Evolutionary conservation across 2,888 invertebrate species (phyloP), one percentile per base, ranked within the genome.

Genomic region (Deilephila porcellus): DNA sequence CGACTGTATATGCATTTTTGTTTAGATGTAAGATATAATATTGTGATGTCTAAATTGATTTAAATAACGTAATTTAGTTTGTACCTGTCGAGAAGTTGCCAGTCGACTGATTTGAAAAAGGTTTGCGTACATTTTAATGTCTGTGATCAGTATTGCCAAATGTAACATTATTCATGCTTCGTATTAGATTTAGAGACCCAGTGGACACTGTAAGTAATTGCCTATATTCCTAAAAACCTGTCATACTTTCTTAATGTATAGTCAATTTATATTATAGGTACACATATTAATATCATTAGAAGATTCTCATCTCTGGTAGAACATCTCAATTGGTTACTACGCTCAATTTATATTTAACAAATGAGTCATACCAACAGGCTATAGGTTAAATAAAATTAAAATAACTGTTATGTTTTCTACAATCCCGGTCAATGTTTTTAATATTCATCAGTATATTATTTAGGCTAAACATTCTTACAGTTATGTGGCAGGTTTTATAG

Each of bases 101-200:
- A 37, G 37, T 20, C 4, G 37, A 45, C 62, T 64, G 67, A 52
- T 52, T 45, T 25, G 45, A 67, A 52, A 45, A 67, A 45, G 45
- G 20, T 19, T 62, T 14, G 52, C 60, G 32, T 72, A 34, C 72
- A 53, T 63, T 63, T 62, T 53, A 72, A 63, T 72, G 32, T 72
- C 34, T 72, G 72, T 72, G 72, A 72, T 72, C 63, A 53, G 62
- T 53, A 72, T 63, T 29, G 53, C 63, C 72, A 72, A 72, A 72
- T 72, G 32, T 72, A 53, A 62, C 19, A 25, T 60, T 72, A 72
- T 32, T n/a, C 62, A 62, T 29, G 45, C 7, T 53, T n/a, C 53
- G 25, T 34, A 52, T 6, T 52, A 67, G 67, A 14, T 25, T 45
- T 45, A 52, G 17, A 45, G 17, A 17, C 45, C 67, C 45, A 52